Base-by-base conservation (phyloP, 2,888 invertebrate genomes). In the Leptinotarsa haldemani region DNA sequence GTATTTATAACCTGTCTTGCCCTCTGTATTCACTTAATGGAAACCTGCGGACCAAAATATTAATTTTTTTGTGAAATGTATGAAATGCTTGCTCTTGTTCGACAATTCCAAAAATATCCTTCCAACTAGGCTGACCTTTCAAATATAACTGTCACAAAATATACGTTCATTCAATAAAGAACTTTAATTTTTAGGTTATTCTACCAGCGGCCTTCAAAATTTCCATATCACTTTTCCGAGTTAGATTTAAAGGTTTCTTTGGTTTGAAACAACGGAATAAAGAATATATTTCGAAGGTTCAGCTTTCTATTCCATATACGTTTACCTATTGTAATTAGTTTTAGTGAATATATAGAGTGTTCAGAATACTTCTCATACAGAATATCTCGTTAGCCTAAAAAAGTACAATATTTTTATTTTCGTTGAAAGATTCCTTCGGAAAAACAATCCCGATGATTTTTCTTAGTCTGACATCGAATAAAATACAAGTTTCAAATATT, bases 1-100 rank as follows among this genome's bases (percentile, higher is more conserved):
- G 50, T 15, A n/a, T 50, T 16, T 56, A 16, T 56, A 12, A n/a
- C 53, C 18, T 50, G 5, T 56, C 56, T 22, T 56, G 22, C 48
- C 16, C 40, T n/a, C 18, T 40, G 16, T 30, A 66, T 13, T 66
- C 66, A 66, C 25, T n/a, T 52, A n/a, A 56, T 53, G 40, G 40
- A 67, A 67, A 67, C 56, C 12, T 18, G 40, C 30, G 67, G 67
- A 67, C 67, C 67, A 67, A 67, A 67, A 61, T 30, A 61, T 56
- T 61, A 61, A 16, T 40, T 61, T 30, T 61, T 56, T 20, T 13
- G 56, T 40, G n/a, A 61, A 61, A 61, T 61, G 61, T 61, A 30
- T 16, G 18, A 40, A 40, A 30, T n/a, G 40, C 3, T 61, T 61
- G 61, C 61, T 61, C 61, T 30, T 30, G 40, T 40, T 40, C n/a